Conservation (phyloP, 2,888 invertebrate genomes). For the Polydesmus complanatus region DNA sequence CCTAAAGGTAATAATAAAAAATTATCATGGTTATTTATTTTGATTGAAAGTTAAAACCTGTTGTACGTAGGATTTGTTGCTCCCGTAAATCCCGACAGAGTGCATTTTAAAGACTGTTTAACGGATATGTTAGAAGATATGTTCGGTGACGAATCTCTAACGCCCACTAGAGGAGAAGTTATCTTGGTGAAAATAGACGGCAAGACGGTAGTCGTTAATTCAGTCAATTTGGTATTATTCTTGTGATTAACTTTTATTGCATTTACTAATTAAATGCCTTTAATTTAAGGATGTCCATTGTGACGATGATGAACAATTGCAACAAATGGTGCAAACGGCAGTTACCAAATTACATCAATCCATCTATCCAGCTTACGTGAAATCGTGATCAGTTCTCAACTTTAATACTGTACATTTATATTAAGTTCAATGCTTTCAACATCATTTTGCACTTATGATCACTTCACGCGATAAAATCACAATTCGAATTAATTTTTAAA, state of each 20-base stretch:
- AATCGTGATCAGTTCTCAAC: no score
- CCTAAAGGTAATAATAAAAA: conserved; percentile 3
- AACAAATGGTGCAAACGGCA: conserved; percentile 72
- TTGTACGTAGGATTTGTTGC: conserved; percentile 3
- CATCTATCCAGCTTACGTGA: conserved; percentile 34
- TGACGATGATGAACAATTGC: conserved; percentile 61
- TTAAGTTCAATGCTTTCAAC: no score
- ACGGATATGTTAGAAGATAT: conserved; percentile 85
- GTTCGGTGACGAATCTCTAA: conserved; percentile 87
- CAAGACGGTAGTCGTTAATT: conserved; percentile 70
- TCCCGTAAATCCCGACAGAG: conserved; percentile 56
- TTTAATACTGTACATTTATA: no score
- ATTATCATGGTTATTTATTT: not conserved
- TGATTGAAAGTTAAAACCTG: not conserved
- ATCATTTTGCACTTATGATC: no score
- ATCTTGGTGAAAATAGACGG: conserved; percentile 71
- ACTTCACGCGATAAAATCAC: not conserved
- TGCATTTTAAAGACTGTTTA: conserved; percentile 84
- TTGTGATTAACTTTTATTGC: not conserved
- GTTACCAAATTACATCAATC: conserved; percentile 71
- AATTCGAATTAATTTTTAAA: not conserved
- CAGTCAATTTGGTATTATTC: conserved; percentile 53
- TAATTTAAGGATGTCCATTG: conserved; percentile 57
- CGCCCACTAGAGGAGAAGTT: conserved; percentile 79
- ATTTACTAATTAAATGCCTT: not conserved